Base-by-base conservation (phyloP, 2,113 vertebrate species). In the Sinocyclocheilus anophthalmus region DNA sequence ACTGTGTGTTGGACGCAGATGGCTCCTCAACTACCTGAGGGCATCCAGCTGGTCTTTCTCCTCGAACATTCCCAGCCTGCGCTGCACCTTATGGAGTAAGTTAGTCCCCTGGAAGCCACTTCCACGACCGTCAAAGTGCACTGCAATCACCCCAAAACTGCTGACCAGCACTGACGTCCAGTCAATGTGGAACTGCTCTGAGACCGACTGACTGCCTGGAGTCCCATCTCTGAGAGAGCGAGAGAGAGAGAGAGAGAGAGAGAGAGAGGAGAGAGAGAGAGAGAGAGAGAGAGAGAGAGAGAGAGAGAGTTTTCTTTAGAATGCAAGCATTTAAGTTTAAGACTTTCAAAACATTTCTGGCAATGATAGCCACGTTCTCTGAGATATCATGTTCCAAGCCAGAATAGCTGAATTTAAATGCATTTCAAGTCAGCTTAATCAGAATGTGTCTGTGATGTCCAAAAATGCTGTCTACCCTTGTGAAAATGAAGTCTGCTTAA, bases 141-240 rank as follows among this genome's bases (percentile, higher is more conserved):
- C 90, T 89, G 96, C 96, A 0, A 99, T 93, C 20, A 93, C 95
- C 0, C 94, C 94, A 8, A 99, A 97, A 86, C 95, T 96, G 94
- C 98, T 99, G 93, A 97, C 96, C 94, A 99, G 92, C 37, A 95
- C 97, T 0, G 96, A 97, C 30, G 96, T 92, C 98, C 98, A 99
- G 84, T 95, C 96, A 91, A 98, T 88, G 75, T 94, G 90, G 20
- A 98, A 99, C 76, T 79, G 94, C 92, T 99, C 97, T 0, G 96
- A 94, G 81, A 99, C 97, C 0, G 91, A 94, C 95, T 99, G 97
- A 83, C 95, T 96, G 67, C 97, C 98, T 0, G 98, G 98, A 0
- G 95, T 94, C 81, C 96, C 97, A 0, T 98, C 97, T 0, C 98
- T 97, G 92, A 82, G 33, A 82, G 26, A 82, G 65, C 86, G 14